Percentiles rank a stretch among this genome's conserved stretches.
Conservation (phyloP, 2,888 invertebrate species). For the Agrochola litura region DNA sequence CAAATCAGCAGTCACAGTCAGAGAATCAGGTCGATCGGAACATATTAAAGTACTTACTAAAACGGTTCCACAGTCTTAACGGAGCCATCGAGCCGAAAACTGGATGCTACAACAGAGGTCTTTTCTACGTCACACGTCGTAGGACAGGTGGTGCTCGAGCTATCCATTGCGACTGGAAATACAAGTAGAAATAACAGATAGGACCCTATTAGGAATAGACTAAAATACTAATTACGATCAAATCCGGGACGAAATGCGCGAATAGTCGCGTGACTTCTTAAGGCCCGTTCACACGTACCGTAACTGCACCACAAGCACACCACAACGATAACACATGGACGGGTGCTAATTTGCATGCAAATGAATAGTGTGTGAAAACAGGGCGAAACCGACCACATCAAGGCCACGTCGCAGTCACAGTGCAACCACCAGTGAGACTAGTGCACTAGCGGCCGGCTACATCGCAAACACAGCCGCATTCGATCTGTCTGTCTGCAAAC, state of each 20-base stretch:
- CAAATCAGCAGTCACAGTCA: neutral
- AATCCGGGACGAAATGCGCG: neutral
- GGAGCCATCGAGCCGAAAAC: slow-evolving; percentile 60
- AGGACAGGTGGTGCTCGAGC: slow-evolving; percentile 70
- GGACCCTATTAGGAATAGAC: neutral
- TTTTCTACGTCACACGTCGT: slow-evolving; percentile 72
- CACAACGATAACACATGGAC: neutral
- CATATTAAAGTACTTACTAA: slow-evolving; percentile 74
- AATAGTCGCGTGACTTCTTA: neutral
- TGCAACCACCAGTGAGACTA: too few species aligned
- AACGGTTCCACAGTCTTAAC: slow-evolving; percentile 70
- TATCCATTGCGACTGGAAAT: slow-evolving; percentile 39
- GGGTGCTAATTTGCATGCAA: neutral
- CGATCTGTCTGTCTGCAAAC: neutral
- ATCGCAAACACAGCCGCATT: neutral
- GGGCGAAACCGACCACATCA: too few species aligned
- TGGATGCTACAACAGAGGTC: slow-evolving; percentile 49
- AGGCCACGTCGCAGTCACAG: neutral
- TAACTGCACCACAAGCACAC: neutral
- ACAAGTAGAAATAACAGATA: neutral
- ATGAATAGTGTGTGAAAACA: neutral
- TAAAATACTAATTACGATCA: neutral
- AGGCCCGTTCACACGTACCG: neutral
- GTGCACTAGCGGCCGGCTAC: too few species aligned
- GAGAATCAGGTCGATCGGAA: neutral